phyloP scores from a whole-genome alignment of 2,113 vertebrate genomes.

The Mustela lutreola region DNA sequence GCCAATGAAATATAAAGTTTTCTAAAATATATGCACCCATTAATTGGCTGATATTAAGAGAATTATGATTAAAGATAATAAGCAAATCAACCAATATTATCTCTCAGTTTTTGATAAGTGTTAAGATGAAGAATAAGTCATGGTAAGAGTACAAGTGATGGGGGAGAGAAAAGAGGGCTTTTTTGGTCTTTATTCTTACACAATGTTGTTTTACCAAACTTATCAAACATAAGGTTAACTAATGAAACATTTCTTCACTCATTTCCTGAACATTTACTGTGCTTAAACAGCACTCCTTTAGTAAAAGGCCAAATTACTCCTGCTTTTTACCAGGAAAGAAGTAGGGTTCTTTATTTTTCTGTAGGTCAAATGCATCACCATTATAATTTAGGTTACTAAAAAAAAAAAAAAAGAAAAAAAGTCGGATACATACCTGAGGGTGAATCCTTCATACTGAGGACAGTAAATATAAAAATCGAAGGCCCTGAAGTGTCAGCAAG shows the following conservation, averaged over 20 bases:
- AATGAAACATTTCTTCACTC: neutral
- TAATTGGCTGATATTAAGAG: neutral
- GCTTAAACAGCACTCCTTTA: neutral
- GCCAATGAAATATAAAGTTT: neutral
- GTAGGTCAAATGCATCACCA: neutral
- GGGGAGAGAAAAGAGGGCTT: neutral
- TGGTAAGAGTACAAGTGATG: neutral
- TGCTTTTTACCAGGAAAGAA: neutral
- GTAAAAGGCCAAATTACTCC: neutral
- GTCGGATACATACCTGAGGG: too few relatives aligned
- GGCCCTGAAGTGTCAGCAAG: fast-evolving
- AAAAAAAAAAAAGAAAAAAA: neutral
- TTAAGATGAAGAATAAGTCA: neutral
- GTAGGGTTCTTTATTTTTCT: neutral
- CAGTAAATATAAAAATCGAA: fast-evolving
- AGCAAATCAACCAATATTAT: neutral
- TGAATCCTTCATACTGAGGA: neutral
- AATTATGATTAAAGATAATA: neutral
- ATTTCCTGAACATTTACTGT: neutral
- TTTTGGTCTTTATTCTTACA: neutral
- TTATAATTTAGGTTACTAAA: neutral
- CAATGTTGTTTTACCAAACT: slow-evolving; percentile 85
- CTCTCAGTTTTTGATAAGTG: neutral
- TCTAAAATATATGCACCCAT: neutral
- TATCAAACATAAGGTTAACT: slow-evolving; percentile 92